Evolutionary conservation across 2,113 vertebrate species (phyloP).

Genomic region (Guaruba guarouba): DNA sequence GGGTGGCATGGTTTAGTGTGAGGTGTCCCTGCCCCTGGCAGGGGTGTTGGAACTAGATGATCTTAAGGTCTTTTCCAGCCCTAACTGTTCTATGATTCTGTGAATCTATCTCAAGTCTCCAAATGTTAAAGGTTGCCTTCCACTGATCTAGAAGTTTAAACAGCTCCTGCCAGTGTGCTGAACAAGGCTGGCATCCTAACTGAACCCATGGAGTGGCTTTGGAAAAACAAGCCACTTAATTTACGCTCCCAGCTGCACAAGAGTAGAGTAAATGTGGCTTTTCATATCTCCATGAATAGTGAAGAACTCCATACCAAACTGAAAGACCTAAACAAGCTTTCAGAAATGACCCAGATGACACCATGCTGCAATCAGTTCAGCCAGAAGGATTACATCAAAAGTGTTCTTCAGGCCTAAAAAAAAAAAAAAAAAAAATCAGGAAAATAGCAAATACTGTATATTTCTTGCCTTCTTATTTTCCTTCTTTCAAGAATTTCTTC

Average conservation of each 20-base stretch:
- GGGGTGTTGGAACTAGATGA: no score
- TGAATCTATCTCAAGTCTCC: not conserved
- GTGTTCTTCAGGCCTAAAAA: not conserved
- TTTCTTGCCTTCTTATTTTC: not conserved
- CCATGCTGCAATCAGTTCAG: not conserved
- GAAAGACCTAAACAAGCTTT: not conserved
- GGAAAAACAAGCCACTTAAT: not conserved
- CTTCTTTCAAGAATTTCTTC: not conserved
- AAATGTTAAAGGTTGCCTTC: not conserved
- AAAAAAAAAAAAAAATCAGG: not conserved
- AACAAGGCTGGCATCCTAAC: not conserved
- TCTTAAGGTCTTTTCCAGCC: no score
- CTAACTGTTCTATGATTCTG: no score
- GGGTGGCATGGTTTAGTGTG: no score
- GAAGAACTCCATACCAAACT: not conserved
- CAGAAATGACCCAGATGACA: not conserved
- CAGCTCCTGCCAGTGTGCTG: not conserved
- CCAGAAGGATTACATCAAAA: not conserved
- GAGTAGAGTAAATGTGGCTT: not conserved
- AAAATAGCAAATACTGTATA: not conserved
- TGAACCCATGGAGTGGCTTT: not conserved
- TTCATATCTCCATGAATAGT: not conserved
- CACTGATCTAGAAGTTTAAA: slow-evolving; percentile 41
- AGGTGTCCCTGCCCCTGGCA: no score
- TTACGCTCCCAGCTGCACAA: not conserved